These are phyloP conservation scores for Prionailurus bengalensis DNA, from an alignment of 2,113 vertebrate species.

Conservation along the genomic window DNA sequence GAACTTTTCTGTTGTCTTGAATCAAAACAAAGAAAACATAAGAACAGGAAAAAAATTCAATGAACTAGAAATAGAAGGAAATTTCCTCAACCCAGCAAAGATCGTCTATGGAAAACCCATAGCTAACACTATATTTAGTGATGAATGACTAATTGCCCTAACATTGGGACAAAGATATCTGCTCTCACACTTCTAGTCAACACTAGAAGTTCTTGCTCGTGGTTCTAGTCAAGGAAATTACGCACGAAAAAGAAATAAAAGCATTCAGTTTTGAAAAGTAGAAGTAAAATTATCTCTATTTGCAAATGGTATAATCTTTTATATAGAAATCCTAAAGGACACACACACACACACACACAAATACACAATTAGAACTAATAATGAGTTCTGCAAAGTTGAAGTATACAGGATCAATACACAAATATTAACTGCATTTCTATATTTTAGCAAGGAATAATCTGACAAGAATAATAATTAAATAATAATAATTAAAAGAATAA, in stretches of 20 bases:
- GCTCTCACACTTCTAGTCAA: background rate
- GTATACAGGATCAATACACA: background rate
- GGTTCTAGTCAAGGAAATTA: background rate
- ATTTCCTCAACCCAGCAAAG: background rate
- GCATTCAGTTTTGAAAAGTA: background rate
- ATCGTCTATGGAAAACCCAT: background rate
- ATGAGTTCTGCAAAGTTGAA: background rate
- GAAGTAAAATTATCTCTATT: background rate
- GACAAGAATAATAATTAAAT: background rate
- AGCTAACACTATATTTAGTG: background rate
- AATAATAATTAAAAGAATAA: background rate
- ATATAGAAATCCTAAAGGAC: background rate
- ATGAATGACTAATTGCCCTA: background rate
- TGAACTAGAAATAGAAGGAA: background rate
- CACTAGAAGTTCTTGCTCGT: background rate
- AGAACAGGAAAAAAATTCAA: background rate
- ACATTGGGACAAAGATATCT: background rate
- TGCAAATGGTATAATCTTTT: background rate
- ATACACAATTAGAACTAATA: background rate
- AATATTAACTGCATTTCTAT: background rate
- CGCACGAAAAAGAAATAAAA: background rate
- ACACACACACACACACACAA: background rate
- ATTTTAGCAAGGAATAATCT: background rate
- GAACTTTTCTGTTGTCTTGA: background rate
- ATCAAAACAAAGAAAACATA: background rate